These are phyloP conservation scores for Dasyprocta punctata DNA, from an alignment of 2,113 vertebrate species.

Conservation along the genomic window DNA sequence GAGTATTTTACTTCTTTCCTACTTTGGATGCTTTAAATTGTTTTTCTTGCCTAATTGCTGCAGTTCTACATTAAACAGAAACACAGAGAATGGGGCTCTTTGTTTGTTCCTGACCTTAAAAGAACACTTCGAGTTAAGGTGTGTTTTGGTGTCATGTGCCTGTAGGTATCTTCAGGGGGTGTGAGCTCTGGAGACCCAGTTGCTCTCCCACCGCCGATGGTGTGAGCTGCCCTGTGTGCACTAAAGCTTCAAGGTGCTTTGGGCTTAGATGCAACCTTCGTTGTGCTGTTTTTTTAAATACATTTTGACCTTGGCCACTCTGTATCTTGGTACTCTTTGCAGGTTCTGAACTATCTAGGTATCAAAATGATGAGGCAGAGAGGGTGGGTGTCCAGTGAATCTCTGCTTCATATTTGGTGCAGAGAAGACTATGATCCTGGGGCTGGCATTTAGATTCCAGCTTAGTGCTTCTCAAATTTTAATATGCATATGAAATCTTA, in stretches of 20 bases:
- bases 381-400: not conserved
- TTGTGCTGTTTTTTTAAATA: not conserved
- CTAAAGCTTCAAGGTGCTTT: not conserved
- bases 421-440: not conserved
- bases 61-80: not conserved
- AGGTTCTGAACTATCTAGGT: not conserved
- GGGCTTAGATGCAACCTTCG: not conserved
- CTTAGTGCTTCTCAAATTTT: not conserved
- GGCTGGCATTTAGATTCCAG: not conserved
- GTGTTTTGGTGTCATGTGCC: not conserved
- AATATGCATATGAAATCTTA: not conserved
- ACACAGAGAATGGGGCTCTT: not conserved
- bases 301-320: not conserved
- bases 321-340: not conserved
- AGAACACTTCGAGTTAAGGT: not conserved
- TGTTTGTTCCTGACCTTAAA: not conserved
- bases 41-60: not conserved
- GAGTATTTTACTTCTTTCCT: not conserved
- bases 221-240: not conserved
- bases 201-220: not conserved
- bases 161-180: not conserved
- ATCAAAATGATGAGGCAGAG: not conserved
- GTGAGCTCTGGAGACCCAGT: not conserved
- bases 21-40: not conserved
- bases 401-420: not conserved